Percentiles rank a stretch among this genome's conserved stretches.
phyloP scores from a whole-genome alignment of 1,140 invertebrate genomes.

The Drosophila bocqueti region DNA sequence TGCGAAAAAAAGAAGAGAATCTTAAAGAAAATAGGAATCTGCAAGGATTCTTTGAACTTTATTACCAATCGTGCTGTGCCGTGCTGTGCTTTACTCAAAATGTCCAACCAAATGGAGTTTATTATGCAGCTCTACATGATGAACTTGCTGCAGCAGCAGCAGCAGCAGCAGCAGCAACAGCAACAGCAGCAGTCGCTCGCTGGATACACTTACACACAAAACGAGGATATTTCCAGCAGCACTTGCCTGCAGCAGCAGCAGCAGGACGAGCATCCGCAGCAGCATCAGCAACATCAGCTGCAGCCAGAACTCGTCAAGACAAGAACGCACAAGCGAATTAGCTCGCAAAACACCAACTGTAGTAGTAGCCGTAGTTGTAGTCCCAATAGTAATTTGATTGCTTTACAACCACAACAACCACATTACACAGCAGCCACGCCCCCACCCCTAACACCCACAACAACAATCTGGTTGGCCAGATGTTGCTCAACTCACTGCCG shows the following conservation, averaged over 20 bases:
- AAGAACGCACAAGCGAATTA: conserved; percentile 80
- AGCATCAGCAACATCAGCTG: conserved; percentile 50
- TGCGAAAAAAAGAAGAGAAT: conserved; percentile 11
- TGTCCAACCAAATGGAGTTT: conserved; percentile 84
- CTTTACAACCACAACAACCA: conserved; percentile 71
- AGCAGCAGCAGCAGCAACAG: conserved; percentile 66
- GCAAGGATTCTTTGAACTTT: conserved; percentile 48
- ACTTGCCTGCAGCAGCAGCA: conserved; percentile 67
- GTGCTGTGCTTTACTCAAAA: conserved; percentile 55
- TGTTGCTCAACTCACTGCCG: conserved; percentile 66
- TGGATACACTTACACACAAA: conserved; percentile 58
- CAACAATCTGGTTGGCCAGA: conserved; percentile 56
- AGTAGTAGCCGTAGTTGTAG: conserved; percentile 85
- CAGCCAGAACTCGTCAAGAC: conserved; percentile 52
- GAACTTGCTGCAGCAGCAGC: conserved; percentile 81
- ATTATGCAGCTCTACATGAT: conserved; percentile 84
- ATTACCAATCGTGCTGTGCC: conserved; percentile 49
- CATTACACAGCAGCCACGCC: conserved; percentile 41
- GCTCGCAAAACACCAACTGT: conserved; percentile 83
- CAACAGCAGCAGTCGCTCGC: conserved; percentile 48
- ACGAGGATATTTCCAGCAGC: conserved; percentile 78
- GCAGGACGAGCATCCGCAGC: conserved; percentile 33
- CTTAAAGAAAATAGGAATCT: conserved; percentile 40
- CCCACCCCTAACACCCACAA: conserved; percentile 61
- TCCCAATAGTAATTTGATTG: conserved; percentile 84